phyloP scores from a whole-genome alignment of 2,113 vertebrate genomes.

The Lynx canadensis region DNA sequence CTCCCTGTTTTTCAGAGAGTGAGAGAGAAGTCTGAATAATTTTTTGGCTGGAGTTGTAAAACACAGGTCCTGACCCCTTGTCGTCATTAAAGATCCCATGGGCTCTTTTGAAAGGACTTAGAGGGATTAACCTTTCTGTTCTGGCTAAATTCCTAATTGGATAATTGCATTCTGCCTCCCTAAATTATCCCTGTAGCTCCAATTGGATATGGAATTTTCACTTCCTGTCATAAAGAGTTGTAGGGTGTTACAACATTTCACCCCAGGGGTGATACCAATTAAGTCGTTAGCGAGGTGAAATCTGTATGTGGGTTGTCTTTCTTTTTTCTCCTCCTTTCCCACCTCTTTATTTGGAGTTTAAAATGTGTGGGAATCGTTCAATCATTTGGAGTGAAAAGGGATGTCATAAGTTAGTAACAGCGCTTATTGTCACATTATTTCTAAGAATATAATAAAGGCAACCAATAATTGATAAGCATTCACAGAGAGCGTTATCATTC shows the following conservation, averaged over 20 bases:
- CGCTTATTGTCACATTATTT: slow-evolving; percentile 25
- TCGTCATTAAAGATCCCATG: slow-evolving; percentile 81
- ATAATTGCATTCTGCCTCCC: slow-evolving; percentile 81
- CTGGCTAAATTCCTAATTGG: slow-evolving; percentile 84
- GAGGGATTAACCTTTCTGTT: slow-evolving; percentile 83
- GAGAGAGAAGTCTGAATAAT: slow-evolving; percentile 71
- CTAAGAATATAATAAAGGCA: background rate
- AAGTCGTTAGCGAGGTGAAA: slow-evolving; percentile 78
- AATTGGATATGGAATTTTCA: slow-evolving; percentile 84
- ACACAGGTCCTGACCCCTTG: slow-evolving; percentile 79
- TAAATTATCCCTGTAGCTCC: slow-evolving; percentile 80
- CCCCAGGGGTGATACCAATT: slow-evolving; percentile 78
- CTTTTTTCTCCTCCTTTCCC: background rate
- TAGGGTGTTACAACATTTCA: slow-evolving; percentile 80
- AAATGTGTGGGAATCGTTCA: slow-evolving; percentile 51
- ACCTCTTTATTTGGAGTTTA: slow-evolving; percentile 21
- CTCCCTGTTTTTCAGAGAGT: background rate
- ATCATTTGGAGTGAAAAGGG: slow-evolving; percentile 19
- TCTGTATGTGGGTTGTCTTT: slow-evolving; percentile 61
- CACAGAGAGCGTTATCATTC: background rate
- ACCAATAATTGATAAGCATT: slow-evolving; percentile 50
- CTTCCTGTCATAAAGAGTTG: slow-evolving; percentile 81
- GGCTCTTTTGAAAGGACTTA: slow-evolving; percentile 81
- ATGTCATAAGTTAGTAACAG: slow-evolving; percentile 57
- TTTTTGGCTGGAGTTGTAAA: slow-evolving; percentile 80